phyloP scores from a whole-genome alignment of 2,113 vertebrate species.

The Ptilorrhoa leucosticta region DNA sequence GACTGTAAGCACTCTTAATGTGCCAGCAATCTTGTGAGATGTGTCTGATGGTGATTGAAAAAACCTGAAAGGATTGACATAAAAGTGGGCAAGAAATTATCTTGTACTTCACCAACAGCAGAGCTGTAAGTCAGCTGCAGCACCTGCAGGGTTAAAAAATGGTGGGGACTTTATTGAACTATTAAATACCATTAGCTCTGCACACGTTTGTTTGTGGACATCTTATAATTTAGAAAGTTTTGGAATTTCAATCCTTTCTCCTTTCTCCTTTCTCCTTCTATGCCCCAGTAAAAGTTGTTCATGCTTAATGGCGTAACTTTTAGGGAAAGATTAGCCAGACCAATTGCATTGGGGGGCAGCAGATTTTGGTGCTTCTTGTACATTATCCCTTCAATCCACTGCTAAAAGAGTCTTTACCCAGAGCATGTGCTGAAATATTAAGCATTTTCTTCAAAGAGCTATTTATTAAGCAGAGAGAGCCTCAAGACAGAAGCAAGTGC shows the following conservation, averaged over 20 bases:
- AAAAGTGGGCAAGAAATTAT: background rate
- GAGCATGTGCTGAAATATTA: background rate
- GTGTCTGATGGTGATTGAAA: background rate
- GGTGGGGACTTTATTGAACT: background rate
- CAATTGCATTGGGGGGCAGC: background rate
- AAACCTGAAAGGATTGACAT: background rate
- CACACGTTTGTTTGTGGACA: background rate
- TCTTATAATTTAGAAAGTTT: background rate
- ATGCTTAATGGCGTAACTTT: fast-evolving
- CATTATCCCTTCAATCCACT: background rate
- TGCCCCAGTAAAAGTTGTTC: background rate
- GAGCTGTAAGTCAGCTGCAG: background rate
- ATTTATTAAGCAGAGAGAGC: slow-evolving; percentile 7
- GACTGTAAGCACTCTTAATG: background rate
- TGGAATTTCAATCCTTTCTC: background rate
- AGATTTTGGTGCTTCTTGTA: background rate
- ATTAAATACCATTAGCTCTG: background rate
- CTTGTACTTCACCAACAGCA: background rate
- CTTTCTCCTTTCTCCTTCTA: no score
- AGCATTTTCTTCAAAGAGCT: slow-evolving; percentile 25
- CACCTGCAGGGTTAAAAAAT: background rate
- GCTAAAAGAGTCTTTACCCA: background rate
- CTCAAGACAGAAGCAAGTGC: background rate
- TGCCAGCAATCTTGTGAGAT: background rate
- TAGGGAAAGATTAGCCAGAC: background rate